Base-by-base conservation (phyloP, 2,113 vertebrate genomes). In the Puma concolor region DNA sequence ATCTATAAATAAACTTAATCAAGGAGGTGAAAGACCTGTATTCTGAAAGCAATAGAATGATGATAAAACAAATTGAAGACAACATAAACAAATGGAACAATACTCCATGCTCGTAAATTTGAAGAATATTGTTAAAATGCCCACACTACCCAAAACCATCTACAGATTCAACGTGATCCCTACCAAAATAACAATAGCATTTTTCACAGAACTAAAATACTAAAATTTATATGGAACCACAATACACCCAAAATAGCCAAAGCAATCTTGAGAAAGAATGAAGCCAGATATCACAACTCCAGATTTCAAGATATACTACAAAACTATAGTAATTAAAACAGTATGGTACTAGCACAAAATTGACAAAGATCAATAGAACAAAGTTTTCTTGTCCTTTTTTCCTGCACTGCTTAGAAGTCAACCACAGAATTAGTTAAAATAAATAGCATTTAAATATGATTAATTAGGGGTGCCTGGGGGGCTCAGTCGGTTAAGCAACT, bases 371-470 rank as follows among this genome's bases (percentile, higher is more conserved):
- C 72, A 48, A 76, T 5, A 76, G 41, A 76, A 76, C 41, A 77
- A 91, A 82, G 27, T 0, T 67, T 67, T 57, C 31, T 27, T 64
- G 27, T 33, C 29, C 4, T 25, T 48, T 54, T 25, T 23, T 31
- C 1, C 31, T 69, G 3, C 3, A 23, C 29, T 93, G 66, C 29
- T 83, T 79, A 74, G 52, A 93, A 86, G 25, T 94, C 25, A 57
- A 67, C 7, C 31, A 77, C 19, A 86, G 29, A 54, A 91, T 93
- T 79, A 31, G 25, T 81, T 91, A 60, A 85, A 95, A 93, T 52
- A 93, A 89, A 69, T 60, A 94, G 19, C 60, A 87, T 5, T 89
- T 94, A 86, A 96, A 93, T 85, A 82, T 48, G 33, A 94, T 23
- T 89, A 67, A 63, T 33, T 91, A 91, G 44, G 44, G 44, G 44